Conservation (phyloP, 2,113 vertebrate species). For the Phylloscopus trochilus region DNA sequence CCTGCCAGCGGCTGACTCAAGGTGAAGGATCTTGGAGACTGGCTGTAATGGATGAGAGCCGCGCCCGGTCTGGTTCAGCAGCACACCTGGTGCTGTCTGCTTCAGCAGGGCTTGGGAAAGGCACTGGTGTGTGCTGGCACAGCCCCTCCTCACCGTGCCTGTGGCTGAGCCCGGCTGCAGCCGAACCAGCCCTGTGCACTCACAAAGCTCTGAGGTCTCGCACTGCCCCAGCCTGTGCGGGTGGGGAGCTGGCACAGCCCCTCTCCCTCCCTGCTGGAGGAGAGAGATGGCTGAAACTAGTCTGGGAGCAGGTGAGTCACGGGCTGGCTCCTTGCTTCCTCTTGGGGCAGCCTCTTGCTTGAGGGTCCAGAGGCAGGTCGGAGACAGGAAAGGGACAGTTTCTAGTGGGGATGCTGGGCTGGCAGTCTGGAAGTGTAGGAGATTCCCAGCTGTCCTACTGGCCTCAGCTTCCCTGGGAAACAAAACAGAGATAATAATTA, state of each 20-base stretch:
- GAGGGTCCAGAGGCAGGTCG: not conserved
- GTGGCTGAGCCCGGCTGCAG: not conserved
- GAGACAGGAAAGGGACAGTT: not conserved
- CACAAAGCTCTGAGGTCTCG: fast-evolving
- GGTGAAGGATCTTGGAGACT: not conserved
- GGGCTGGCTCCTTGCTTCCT: not conserved
- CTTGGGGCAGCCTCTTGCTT: not conserved
- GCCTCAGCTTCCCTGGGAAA: not conserved
- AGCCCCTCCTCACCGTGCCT: not conserved
- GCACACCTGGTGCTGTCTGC: not conserved
- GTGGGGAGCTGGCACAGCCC: not conserved
- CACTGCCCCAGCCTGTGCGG: not conserved
- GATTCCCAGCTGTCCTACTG: not conserved
- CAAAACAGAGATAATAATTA: not conserved
- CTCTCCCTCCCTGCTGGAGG: not conserved
- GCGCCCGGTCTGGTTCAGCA: not conserved
- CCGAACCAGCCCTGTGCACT: fast-evolving
- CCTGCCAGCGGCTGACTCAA: not conserved
- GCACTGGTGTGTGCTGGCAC: not conserved
- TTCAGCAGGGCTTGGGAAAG: not conserved
- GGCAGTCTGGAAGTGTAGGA: not conserved
- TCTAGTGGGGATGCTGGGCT: not conserved
- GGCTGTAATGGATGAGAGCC: not conserved
- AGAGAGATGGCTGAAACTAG: not conserved
- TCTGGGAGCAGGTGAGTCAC: not conserved